These are phyloP conservation scores for Sesamia inferens DNA, from an alignment of 2,888 invertebrate species.

Conservation along the genomic window DNA sequence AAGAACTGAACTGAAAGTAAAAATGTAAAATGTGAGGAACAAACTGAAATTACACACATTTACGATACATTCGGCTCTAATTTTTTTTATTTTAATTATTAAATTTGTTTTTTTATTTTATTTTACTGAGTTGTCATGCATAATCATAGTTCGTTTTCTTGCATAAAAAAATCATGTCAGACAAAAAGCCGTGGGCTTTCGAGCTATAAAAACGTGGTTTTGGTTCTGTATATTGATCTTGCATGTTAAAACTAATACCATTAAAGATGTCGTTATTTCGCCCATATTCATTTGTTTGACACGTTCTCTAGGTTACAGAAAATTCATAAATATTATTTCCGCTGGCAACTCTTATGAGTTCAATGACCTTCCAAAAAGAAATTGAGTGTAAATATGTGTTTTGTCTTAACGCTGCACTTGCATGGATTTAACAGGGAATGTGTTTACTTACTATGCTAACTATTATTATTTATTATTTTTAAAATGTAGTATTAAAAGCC, in stretches of 20 bases:
- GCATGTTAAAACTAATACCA: not conserved
- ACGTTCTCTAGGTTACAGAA: not conserved
- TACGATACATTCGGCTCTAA: not conserved
- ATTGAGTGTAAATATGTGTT: constrained; percentile 62
- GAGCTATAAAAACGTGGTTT: not conserved
- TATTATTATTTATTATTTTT: constrained; percentile 15
- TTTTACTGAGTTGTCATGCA: constrained; percentile 31
- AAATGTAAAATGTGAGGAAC: not conserved
- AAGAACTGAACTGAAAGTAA: no score
- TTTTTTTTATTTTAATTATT: not conserved
- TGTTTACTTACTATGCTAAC: constrained; percentile 70
- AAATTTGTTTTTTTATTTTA: not conserved
- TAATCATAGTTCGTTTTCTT: constrained; percentile 8
- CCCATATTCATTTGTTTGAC: constrained; percentile 15
- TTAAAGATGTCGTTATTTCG: not conserved
- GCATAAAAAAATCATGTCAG: not conserved
- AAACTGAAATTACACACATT: not conserved
- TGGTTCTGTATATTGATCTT: not conserved
- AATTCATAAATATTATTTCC: constrained; percentile 23
- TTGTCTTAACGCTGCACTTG: constrained; percentile 84
- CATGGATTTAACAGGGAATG: constrained; percentile 87
- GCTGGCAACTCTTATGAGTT: constrained; percentile 26
- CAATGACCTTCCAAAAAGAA: constrained; percentile 25
- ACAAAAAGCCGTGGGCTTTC: constrained; percentile 5
- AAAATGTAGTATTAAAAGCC: constrained; percentile 25